These are phyloP conservation scores for Tachina fera DNA, from an alignment of 2,888 invertebrate genomes.

Conservation along the genomic window DNA sequence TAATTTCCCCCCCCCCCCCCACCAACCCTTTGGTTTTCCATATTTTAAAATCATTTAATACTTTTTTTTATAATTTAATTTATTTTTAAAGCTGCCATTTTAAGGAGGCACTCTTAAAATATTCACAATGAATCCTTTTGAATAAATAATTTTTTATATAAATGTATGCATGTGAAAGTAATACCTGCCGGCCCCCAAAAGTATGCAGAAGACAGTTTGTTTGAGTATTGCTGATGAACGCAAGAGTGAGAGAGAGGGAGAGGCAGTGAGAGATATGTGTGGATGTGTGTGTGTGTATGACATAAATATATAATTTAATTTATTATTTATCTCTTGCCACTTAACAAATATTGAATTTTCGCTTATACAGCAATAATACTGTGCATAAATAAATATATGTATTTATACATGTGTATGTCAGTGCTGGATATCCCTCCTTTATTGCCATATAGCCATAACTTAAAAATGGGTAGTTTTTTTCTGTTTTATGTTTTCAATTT, in stretches of 20 bases:
- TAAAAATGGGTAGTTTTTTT: too few relatives aligned
- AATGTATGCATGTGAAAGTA: background rate
- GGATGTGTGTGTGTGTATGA: slow-evolving; percentile 8
- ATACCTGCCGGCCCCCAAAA: slow-evolving; percentile 10
- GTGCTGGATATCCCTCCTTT: background rate
- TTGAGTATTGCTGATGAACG: too few relatives aligned
- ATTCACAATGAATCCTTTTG: slow-evolving; percentile 14
- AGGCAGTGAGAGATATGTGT: background rate
- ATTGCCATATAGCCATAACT: background rate
- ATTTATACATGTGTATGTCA: background rate
- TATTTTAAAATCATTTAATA: too few relatives aligned
- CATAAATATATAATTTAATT: slow-evolving; percentile 39
- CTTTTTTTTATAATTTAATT: background rate
- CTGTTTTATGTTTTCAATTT: too few relatives aligned
- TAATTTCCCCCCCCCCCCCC: too few relatives aligned
- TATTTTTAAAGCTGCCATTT: background rate
- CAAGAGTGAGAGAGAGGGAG: background rate
- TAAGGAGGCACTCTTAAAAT: background rate
- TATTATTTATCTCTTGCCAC: slow-evolving; percentile 36
- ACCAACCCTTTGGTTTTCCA: too few relatives aligned
- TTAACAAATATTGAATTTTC: slow-evolving; percentile 41
- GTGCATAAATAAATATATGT: background rate
- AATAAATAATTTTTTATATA: background rate
- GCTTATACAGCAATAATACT: slow-evolving; percentile 7
- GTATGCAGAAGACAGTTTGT: slow-evolving; percentile 9